Base-by-base conservation (phyloP, 2,888 invertebrate species). In the Hirtodrosophila cameraria region DNA sequence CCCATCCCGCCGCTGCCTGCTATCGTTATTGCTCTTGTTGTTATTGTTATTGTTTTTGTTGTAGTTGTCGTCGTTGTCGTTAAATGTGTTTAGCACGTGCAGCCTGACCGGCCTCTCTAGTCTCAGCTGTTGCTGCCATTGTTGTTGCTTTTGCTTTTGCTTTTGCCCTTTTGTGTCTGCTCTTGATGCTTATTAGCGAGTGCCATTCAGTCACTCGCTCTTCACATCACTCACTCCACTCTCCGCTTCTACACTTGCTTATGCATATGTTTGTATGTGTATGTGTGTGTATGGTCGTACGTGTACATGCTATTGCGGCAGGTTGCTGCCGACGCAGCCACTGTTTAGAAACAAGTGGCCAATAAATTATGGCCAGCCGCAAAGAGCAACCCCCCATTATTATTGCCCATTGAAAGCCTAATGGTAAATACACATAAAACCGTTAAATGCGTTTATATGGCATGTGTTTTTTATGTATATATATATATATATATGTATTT, bases 331-430 rank as follows among this genome's bases (percentile, higher is more conserved):
- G 54, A 7, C 28, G 28, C 35, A 43, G 55, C 36, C 64, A 59
- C 58, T 75, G 86, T 79, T 86, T 84, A 84, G 82, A 65, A 86
- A 81, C 81, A 81, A 81, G 84, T 81, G 86, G 81, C 86, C 86
- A 81, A 81, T 81, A 81, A 81, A 81, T 81, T 81, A 86, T 84
- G 85, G 74, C 55, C 76, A 73, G 66, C 74, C 80, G 41, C 71
- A 78, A 64, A 65, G 67, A 71, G 68, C 54, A 49, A 72, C 58
- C 74, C 68, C 64, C 54, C 84, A 86, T 86, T 86, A 83, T 79
- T 86, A 79, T 80, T 73, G 80, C 76, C 83, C 86, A 75, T 75
- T 80, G 86, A 69, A 73, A 64, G 76, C 76, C 65, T 73, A 70
- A 83, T 80, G 86, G 76, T 76, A 86, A 86, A 80, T 86, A 86